Evolutionary conservation across 2,888 invertebrate species (phyloP), one percentile per base, ranked within the genome.

Genomic region (Cheilosia vernalis): DNA sequence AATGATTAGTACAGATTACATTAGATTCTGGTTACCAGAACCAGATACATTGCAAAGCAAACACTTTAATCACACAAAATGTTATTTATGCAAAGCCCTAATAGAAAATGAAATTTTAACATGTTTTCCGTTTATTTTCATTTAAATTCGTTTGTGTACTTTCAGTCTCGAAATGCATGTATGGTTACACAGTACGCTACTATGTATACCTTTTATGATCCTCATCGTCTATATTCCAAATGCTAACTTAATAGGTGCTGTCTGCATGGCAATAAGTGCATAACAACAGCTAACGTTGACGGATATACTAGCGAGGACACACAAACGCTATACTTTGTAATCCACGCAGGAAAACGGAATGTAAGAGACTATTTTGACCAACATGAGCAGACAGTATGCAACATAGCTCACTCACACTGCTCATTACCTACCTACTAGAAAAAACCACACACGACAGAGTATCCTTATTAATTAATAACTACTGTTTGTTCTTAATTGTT

Each of bases 401-500:
- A 51, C 49, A 27, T 30, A 63, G 19, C 9, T 58, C 33, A 51
- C 49, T 42, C 17, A 60, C 24, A 66, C 15, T 40, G 58, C 19
- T 51, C 67, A 42, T 6, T 27, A 1, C 27, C 27, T 51, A 37
- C 51, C n/a, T 17, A 44, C n/a, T 27, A 15, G 3, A 24, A 58
- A 21, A 64, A 37, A 37, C 17, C 24, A 73, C 53, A 63, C 56
- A 51, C 37, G 37, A 19, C 44, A 40, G 42, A 24, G 58, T 66
- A 60, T 40, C 63, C 70, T 72, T 58, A 58, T 27, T 42, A 40
- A 60, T 37, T 13, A 37, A 13, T 53, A 47, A 53, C 37, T 51
- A 66, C 27, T 67, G 67, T 67, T 51, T 64, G 30, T 24, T 66
- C 56, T 44, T 70, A 47, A 78, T 19, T 81, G 80, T 74, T 81